Conservation (phyloP, 1,140 invertebrate genomes). For the Stegodyphus dumicola region DNA sequence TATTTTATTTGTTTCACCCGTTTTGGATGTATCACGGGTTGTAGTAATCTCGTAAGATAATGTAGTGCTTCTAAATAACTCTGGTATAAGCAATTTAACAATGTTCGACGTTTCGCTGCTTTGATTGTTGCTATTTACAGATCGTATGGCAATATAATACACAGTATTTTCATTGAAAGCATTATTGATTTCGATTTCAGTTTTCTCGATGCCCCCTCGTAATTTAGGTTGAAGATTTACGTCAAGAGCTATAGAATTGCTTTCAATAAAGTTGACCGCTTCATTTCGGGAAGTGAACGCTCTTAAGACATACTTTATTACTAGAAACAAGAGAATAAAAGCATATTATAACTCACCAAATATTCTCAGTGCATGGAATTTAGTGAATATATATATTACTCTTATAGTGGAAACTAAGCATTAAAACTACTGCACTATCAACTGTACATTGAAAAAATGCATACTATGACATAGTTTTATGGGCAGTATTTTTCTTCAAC, state of each 20-base stretch:
- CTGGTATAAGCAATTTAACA: constrained; percentile 7
- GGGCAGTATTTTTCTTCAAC: too few species aligned
- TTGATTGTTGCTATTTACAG: neutral
- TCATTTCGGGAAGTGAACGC: constrained; percentile 18
- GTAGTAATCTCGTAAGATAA: neutral
- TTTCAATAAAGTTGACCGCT: constrained; percentile 5
- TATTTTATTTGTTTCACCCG: neutral
- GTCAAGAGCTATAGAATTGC: neutral
- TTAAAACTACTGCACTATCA: too few species aligned
- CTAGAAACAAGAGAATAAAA: constrained; percentile 6
- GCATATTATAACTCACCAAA: neutral
- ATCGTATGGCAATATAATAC: constrained; percentile 5
- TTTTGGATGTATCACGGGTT: neutral
- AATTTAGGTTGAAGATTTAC: neutral
- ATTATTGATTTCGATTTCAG: neutral
- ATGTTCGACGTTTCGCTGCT: constrained; percentile 13
- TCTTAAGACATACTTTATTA: neutral
- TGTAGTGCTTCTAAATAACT: neutral
- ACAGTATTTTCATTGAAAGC: neutral
- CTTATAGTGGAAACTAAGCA: too few species aligned
- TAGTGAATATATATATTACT: too few species aligned
- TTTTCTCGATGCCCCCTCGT: neutral
- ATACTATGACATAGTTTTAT: too few species aligned
- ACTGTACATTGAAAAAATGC: too few species aligned
- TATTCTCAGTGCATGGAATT: neutral